These are phyloP conservation scores for Myiothlypis chrysogaster DNA, from an alignment of 2,797 vertebrate species.

Conservation along the genomic window DNA sequence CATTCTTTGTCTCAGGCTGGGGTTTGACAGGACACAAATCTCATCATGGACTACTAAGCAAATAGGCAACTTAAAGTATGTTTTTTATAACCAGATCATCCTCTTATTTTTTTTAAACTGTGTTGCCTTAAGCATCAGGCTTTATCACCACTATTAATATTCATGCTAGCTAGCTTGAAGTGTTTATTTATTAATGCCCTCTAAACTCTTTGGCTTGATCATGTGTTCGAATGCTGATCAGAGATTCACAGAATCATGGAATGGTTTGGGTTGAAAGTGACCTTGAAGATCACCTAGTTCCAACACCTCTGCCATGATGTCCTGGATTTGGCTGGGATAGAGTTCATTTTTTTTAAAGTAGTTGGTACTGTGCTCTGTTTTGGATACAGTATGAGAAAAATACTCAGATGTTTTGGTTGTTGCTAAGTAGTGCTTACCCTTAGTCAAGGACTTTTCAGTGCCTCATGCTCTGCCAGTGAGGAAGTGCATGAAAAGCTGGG, in stretches of 20 bases:
- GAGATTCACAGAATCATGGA: background rate
- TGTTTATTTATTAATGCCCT: background rate
- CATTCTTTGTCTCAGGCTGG: background rate
- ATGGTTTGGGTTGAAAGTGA: background rate
- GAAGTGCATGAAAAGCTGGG: background rate
- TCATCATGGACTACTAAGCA: background rate
- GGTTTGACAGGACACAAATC: background rate
- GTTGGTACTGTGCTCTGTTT: background rate
- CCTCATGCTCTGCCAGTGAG: background rate
- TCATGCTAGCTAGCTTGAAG: background rate
- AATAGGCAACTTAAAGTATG: background rate
- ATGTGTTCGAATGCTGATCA: background rate
- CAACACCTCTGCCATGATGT: background rate
- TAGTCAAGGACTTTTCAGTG: constrained; percentile 2
- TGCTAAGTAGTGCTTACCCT: constrained; percentile 11
- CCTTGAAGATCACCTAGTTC: background rate
- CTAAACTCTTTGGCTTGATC: background rate
- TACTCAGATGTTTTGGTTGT: background rate
- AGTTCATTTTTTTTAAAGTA: background rate
- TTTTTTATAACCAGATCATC: background rate
- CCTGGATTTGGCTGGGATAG: background rate
- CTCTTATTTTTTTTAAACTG: background rate
- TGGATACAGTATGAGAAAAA: constrained; percentile 7
- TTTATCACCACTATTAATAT: background rate
- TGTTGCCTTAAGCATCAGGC: background rate